These are phyloP conservation scores for Himalopsyche tibetana DNA, from an alignment of 2,888 invertebrate species.

Conservation along the genomic window DNA sequence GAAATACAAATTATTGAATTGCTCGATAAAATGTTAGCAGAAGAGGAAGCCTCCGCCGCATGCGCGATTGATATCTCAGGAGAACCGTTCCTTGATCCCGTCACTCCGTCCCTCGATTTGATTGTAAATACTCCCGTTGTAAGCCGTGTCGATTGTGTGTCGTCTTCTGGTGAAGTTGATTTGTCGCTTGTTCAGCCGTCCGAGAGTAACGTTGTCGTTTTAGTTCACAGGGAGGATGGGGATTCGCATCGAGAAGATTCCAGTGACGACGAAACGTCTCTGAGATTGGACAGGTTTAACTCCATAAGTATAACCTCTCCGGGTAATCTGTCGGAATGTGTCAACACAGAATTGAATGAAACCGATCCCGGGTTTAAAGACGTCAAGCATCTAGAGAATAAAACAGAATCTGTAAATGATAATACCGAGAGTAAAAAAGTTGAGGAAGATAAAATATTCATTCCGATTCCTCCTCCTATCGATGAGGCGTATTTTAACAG, in stretches of 20 bases:
- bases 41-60: constrained; percentile 70
- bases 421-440: not conserved
- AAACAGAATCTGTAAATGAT: not conserved
- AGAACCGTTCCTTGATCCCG: constrained; percentile 65
- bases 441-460: constrained; percentile 22
- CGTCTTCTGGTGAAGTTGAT: constrained; percentile 70
- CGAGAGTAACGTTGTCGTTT: constrained; percentile 58
- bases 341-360: not conserved
- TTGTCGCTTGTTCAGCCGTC: constrained; percentile 49
- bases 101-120: constrained; percentile 55
- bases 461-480: constrained; percentile 70
- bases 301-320: not conserved
- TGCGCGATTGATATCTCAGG: constrained; percentile 69
- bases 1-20: constrained; percentile 76
- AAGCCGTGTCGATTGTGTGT: constrained; percentile 74
- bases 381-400: not conserved
- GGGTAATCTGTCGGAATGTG: not conserved
- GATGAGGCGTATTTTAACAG: constrained; percentile 67
- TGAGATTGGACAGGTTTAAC: not conserved
- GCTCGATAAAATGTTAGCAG: constrained; percentile 76
- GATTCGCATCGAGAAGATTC: not conserved
- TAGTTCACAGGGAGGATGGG: constrained; percentile 58
- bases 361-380: not conserved
- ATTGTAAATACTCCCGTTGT: constrained; percentile 69
- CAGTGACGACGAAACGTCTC: not conserved